Evolutionary conservation across 2,888 invertebrate genomes (phyloP), one percentile per base, ranked within the genome.

Genomic region (Nipponacmea schrenckii): DNA sequence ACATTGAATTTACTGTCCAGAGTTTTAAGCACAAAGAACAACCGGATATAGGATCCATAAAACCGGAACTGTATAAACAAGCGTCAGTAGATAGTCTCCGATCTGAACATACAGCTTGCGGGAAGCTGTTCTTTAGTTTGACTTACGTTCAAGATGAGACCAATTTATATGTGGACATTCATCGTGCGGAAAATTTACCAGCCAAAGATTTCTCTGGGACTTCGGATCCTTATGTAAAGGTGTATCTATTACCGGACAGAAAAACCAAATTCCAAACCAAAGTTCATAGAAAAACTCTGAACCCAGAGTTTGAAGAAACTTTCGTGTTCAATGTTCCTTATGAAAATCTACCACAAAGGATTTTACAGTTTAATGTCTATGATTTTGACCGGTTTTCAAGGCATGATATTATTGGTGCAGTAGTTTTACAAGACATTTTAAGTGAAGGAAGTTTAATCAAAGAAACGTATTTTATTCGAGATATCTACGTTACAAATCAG

Each of bases 341-440:
- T 85, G 93, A 94, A 70, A 94, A 94, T 77, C 90, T 96, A 10
- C 91, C 92, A 0, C 92, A 93, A 76, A 91, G 94, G 68, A 94
- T 93, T 85, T 91, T 95, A 0, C 94, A 95, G 90, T 95, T 95
- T 89, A 94, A 94, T 5, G 93, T 95, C 10, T 95, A 95, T 87
- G 95, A 95, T 89, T 95, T 95, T 89, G 95, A 95, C 87, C 92
- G 95, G 68, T 95, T 95, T 91, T 95, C 95, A 44, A 91, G 95
- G 0, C 95, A 95, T 85, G 95, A 95, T 86, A 91, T 95, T 74
- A 95, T 96, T 79, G 95, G 96, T 0, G 94, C 95, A 87, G 94
- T 95, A 62, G 93, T 94, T 5, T 91, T 95, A 75, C 93, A 93
- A 81, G 94, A 94, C 20, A 91, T 95, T 12, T 90, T 94, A 78